Conservation (phyloP, 2,113 vertebrate species). For the Gobiocypris rarus region DNA sequence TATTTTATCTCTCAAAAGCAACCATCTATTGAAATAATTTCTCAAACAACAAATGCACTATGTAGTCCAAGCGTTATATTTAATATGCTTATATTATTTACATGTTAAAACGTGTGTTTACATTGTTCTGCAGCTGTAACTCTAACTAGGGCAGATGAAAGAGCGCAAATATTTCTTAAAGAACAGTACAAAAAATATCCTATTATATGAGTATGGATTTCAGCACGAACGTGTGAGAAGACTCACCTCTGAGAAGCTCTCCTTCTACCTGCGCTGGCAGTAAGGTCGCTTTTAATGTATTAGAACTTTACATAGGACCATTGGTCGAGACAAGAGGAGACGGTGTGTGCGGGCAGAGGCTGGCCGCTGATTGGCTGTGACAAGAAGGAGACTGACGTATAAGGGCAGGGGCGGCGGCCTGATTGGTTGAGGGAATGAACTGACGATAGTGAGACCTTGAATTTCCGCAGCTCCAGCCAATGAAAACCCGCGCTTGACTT, state of each 20-base stretch:
- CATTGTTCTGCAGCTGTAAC: background rate
- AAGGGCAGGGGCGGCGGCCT: background rate
- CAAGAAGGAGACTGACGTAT: conserved; percentile 62
- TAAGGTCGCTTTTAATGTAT: conserved; percentile 59
- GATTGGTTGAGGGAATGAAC: conserved; percentile 76
- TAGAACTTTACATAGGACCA: conserved; percentile 44
- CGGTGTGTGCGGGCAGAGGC: conserved; percentile 55
- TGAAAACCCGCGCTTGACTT: conserved; percentile 57
- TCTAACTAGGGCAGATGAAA: background rate
- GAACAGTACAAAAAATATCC: background rate
- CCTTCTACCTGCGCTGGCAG: conserved; percentile 66
- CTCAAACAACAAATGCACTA: background rate
- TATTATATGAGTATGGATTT: background rate
- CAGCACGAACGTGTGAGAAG: background rate
- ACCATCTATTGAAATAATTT: background rate
- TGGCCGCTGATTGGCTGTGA: conserved; percentile 67
- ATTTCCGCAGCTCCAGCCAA: conserved; percentile 66
- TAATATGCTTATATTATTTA: too few relatives aligned
- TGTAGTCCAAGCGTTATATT: background rate
- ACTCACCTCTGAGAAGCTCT: conserved; percentile 46
- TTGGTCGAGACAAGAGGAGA: conserved; percentile 67
- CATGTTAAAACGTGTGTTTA: background rate
- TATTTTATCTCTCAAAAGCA: background rate
- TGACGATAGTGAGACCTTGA: conserved; percentile 78
- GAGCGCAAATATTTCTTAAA: background rate